phyloP scores from a whole-genome alignment of 2,113 vertebrate genomes.

The Platichthys stellatus region DNA sequence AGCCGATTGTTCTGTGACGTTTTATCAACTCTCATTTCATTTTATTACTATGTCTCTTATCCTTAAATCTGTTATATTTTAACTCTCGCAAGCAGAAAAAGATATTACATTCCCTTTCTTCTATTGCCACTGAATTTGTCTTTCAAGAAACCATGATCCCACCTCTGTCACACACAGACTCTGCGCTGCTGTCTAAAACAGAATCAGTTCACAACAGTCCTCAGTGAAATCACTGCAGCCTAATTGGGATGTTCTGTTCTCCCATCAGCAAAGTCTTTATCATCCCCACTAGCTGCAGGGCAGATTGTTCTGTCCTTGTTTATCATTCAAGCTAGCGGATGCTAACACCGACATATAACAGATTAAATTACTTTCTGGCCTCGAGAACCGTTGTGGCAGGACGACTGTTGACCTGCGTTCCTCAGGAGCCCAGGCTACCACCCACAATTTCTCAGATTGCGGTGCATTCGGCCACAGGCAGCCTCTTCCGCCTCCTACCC shows the following conservation, averaged over 20 bases:
- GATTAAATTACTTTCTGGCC: conserved; percentile 37
- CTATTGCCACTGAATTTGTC: not conserved
- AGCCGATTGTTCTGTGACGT: not conserved
- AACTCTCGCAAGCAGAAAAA: not conserved
- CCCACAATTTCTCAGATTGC: conserved; percentile 29
- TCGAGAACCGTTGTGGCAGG: not conserved
- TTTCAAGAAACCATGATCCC: conserved; percentile 1
- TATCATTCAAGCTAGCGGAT: not conserved
- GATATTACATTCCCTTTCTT: not conserved
- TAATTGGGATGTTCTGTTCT: too few relatives aligned
- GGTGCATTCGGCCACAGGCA: not conserved
- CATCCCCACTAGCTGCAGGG: too few relatives aligned
- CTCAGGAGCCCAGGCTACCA: not conserved
- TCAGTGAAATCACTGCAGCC: too few relatives aligned
- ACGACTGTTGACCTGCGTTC: conserved; percentile 22
- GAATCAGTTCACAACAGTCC: too few relatives aligned
- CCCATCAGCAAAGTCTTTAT: too few relatives aligned
- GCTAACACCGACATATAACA: conserved; percentile 26
- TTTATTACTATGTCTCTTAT: not conserved
- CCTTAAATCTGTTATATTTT: not conserved
- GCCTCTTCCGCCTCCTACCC: conserved; percentile 14
- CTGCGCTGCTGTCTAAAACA: too few relatives aligned
- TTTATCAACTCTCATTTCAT: not conserved
- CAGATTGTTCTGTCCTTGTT: too few relatives aligned
- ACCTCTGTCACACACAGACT: too few relatives aligned